These are phyloP conservation scores for Leptinotarsa defecta DNA, from an alignment of 1,140 invertebrate genomes.

Conservation along the genomic window DNA sequence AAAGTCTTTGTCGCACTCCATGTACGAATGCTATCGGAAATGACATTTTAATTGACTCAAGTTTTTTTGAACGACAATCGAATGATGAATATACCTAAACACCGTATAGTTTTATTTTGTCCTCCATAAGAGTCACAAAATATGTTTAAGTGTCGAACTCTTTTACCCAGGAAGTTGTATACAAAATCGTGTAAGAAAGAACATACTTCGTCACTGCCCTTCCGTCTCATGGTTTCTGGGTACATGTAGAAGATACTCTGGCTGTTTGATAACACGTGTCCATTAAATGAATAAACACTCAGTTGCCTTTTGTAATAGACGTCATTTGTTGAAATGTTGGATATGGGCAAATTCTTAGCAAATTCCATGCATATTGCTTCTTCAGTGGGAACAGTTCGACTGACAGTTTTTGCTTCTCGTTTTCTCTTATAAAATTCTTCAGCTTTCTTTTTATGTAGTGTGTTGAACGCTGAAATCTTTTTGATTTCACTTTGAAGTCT, in stretches of 20 bases:
- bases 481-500: background rate
- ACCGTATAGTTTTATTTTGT: slow-evolving; percentile 45
- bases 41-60: slow-evolving; percentile 34
- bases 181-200: slow-evolving; percentile 46
- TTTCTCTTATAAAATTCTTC: slow-evolving; percentile 40
- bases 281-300: slow-evolving; percentile 41
- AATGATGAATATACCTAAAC: slow-evolving; percentile 33
- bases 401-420: slow-evolving; percentile 24
- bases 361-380: slow-evolving; percentile 44
- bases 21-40: slow-evolving; percentile 42
- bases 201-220: slow-evolving; percentile 42
- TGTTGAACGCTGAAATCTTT: background rate
- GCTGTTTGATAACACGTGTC: slow-evolving; percentile 36
- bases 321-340: slow-evolving; percentile 45
- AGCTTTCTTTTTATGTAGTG: background rate
- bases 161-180: slow-evolving; percentile 31
- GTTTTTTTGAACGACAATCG: slow-evolving; percentile 18
- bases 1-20: slow-evolving; percentile 48
- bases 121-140: slow-evolving; percentile 46
- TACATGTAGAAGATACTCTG: slow-evolving; percentile 41
- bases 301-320: slow-evolving; percentile 46
- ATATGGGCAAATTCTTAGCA: slow-evolving; percentile 39
- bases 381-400: slow-evolving; percentile 13
- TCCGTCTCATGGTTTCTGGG: slow-evolving; percentile 38
- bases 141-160: slow-evolving; percentile 37